These are phyloP conservation scores for Parapsyche elsis DNA, from an alignment of 1,140 invertebrate species.

Conservation along the genomic window DNA sequence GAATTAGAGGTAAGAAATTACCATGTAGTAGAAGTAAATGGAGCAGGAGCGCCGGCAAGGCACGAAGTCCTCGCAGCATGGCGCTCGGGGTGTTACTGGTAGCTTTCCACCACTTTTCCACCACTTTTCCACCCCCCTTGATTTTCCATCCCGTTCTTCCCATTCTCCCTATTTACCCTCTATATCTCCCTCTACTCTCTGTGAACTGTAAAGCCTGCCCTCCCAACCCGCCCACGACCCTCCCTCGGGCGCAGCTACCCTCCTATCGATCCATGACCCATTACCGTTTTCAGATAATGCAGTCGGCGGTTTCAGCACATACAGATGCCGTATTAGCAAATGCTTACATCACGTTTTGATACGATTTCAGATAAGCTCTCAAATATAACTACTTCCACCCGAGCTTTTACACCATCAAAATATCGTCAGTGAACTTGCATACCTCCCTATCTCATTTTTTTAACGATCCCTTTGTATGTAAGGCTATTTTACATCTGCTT, in stretches of 20 bases:
- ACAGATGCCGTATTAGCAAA: not conserved
- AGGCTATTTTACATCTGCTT: too few species aligned
- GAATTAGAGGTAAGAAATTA: not conserved
- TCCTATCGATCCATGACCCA: conserved; percentile 44
- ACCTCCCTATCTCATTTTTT: too few species aligned
- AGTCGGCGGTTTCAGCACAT: conserved; percentile 43
- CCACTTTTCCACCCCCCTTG: conserved; percentile 1
- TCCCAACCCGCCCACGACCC: not conserved
- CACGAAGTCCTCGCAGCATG: conserved; percentile 52
- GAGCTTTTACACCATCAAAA: too few species aligned
- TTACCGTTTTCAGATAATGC: conserved; percentile 48
- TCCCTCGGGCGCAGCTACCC: conserved; percentile 15
- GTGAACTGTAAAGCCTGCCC: conserved; percentile 33
- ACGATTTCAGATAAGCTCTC: too few species aligned
- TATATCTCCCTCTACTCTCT: conserved; percentile 35
- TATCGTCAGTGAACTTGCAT: too few species aligned
- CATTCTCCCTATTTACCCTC: not conserved
- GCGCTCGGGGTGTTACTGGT: conserved; percentile 49
- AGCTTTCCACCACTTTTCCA: not conserved
- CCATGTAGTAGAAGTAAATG: conserved; percentile 54
- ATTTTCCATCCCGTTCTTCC: conserved; percentile 4
- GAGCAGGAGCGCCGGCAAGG: conserved; percentile 51
- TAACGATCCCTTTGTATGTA: too few species aligned
- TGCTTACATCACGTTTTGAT: not conserved
- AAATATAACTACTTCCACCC: too few species aligned